A percentile compares a stretch with the other conserved stretches of the same genome.
Conservation (phyloP, 2,797 vertebrate genomes). For the Melanotaenia nigrans region DNA sequence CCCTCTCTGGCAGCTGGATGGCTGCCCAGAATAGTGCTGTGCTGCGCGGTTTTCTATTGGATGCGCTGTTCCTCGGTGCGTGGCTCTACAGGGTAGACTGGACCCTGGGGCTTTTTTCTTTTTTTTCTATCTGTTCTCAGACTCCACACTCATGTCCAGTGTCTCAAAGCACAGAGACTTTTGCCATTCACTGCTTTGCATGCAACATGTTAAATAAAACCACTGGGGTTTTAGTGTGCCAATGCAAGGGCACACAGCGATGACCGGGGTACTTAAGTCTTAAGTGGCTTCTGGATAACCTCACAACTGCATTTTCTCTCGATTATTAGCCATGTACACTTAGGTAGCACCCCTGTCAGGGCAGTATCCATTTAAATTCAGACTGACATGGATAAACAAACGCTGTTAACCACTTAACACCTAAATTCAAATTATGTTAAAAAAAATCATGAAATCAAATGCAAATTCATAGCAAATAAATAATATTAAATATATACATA, state of each 20-base stretch:
- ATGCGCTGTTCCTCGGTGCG: slow-evolving; percentile 58
- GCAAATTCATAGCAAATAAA: no score
- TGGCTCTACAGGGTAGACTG: slow-evolving; percentile 66
- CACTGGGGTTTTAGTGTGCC: slow-evolving; percentile 48
- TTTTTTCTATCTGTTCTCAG: slow-evolving; percentile 37
- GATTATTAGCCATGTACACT: slow-evolving; percentile 30
- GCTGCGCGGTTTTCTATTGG: slow-evolving; percentile 78
- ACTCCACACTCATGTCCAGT: slow-evolving; percentile 62
- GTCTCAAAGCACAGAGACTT: slow-evolving; percentile 61
- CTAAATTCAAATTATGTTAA: neutral
- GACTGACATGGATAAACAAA: slow-evolving; percentile 35
- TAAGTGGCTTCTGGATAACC: slow-evolving; percentile 55
- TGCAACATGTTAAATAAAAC: slow-evolving; percentile 48
- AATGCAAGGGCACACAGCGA: slow-evolving; percentile 33
- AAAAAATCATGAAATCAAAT: neutral
- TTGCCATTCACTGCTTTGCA: slow-evolving; percentile 56
- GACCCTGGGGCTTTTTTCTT: slow-evolving; percentile 49
- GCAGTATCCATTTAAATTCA: slow-evolving; percentile 33
- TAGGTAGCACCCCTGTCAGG: slow-evolving; percentile 16
- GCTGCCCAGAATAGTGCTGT: slow-evolving; percentile 85
- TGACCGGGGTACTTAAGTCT: slow-evolving; percentile 40
- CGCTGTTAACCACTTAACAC: slow-evolving; percentile 9
- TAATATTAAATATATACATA: no score
- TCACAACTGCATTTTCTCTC: slow-evolving; percentile 49
- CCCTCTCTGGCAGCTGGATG: slow-evolving; percentile 83